Evolutionary conservation across 2,888 invertebrate species (phyloP).

Genomic region (Aleiodes testaceus): DNA sequence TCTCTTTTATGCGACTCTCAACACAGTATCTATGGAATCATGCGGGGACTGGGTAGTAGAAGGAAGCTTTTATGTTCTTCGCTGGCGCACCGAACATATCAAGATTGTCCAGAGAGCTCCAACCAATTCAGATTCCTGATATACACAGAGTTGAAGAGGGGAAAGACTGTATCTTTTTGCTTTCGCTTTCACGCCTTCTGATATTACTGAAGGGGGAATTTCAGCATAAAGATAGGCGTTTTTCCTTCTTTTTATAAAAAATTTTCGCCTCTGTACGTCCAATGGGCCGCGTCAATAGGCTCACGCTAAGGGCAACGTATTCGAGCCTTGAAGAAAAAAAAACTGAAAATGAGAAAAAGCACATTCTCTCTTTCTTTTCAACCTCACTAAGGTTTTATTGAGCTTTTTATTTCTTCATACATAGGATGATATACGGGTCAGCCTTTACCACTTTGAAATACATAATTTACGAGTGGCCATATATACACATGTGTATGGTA

Average conservation of each 20-base stretch:
- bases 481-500: conserved; percentile 8
- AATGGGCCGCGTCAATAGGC: neutral
- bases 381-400: conserved; percentile 6
- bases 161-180: conserved; percentile 40
- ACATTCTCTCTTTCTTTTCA: neutral
- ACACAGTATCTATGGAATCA: conserved; percentile 4
- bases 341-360: no score
- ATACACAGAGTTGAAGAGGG: conserved; percentile 43
- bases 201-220: conserved; percentile 20
- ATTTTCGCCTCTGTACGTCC: conserved; percentile 3
- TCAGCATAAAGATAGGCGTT: conserved; percentile 26
- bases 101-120: conserved; percentile 29
- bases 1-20: neutral
- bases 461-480: conserved; percentile 9
- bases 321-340: neutral
- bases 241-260: neutral
- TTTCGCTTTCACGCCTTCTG: conserved; percentile 41
- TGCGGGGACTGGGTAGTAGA: neutral
- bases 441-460: conserved; percentile 22
- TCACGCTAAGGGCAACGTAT: neutral
- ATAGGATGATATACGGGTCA: conserved; percentile 5
- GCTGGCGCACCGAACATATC: conserved; percentile 45
- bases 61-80: conserved; percentile 50
- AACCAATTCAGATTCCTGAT: conserved; percentile 27
- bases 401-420: neutral